Percentiles rank a stretch among this genome's conserved stretches.
phyloP scores from a whole-genome alignment of 2,797 vertebrate genomes.

The Apogon hyalosoma region DNA sequence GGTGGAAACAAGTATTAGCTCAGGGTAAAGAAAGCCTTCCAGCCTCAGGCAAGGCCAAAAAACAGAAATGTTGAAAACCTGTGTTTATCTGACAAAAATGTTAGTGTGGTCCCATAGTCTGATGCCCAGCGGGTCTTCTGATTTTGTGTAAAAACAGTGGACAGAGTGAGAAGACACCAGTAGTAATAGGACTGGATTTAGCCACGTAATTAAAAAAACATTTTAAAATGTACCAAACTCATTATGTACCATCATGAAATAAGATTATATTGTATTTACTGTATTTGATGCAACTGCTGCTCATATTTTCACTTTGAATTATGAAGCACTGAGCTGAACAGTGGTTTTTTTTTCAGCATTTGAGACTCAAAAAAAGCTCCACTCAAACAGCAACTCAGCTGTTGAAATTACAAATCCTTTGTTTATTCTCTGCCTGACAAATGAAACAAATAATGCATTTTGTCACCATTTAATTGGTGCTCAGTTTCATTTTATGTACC shows the following conservation, averaged over 20 bases:
- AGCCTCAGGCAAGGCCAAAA: constrained; percentile 31
- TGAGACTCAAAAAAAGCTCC: constrained; percentile 35
- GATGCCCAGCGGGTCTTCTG: constrained; percentile 9
- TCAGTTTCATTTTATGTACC: constrained; percentile 23
- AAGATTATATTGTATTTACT: background rate
- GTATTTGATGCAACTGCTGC: background rate
- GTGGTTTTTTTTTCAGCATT: constrained; percentile 10
- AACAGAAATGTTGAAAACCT: constrained; percentile 16
- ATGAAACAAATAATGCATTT: constrained; percentile 50
- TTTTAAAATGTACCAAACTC: constrained; percentile 2
- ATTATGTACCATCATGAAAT: constrained; percentile 7
- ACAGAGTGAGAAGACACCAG: constrained; percentile 5
- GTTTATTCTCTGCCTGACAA: constrained; percentile 40
- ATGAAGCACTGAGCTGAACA: constrained; percentile 13
- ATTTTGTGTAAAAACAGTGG: constrained; percentile 19
- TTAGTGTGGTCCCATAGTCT: background rate
- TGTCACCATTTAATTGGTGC: constrained; percentile 31
- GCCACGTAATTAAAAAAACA: constrained; percentile 5
- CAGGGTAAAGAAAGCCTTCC: constrained; percentile 35
- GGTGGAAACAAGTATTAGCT: constrained; percentile 60
- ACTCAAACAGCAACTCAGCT: constrained; percentile 24
- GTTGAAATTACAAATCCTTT: constrained; percentile 42
- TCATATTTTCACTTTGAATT: background rate
- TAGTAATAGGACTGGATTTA: constrained; percentile 1
- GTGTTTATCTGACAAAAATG: constrained; percentile 33